Evolutionary conservation across 2,797 vertebrate genomes (phyloP).

Genomic region (Acrossocheilus wenchowensis): DNA sequence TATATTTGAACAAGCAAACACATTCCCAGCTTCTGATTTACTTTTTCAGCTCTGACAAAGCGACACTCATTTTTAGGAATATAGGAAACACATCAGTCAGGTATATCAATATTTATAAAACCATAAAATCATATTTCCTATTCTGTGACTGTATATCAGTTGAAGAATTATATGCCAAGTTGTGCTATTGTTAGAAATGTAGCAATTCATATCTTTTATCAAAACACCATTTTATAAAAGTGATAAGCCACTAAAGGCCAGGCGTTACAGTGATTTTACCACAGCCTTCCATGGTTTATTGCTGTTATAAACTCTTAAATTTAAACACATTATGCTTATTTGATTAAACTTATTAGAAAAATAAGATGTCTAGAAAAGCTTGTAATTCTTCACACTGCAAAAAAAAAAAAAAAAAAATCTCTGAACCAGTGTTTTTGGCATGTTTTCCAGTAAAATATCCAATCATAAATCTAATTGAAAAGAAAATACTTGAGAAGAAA

Average conservation of each 20-base stretch:
- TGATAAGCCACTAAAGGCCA: background rate
- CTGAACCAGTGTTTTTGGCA: background rate
- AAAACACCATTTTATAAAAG: background rate
- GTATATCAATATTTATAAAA: background rate
- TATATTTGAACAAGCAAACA: constrained; percentile 45
- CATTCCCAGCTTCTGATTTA: constrained; percentile 22
- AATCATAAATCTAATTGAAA: background rate
- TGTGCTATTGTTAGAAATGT: background rate
- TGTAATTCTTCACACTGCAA: background rate
- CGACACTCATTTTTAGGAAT: constrained; percentile 10
- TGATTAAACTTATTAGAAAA: background rate
- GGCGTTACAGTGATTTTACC: background rate
- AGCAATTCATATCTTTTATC: background rate
- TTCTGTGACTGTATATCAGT: background rate
- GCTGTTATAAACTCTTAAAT: background rate
- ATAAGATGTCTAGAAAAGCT: background rate
- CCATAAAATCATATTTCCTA: background rate
- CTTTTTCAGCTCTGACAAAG: constrained; percentile 16
- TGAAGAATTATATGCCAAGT: background rate
- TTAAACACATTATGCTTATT: background rate
- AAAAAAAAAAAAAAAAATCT: background rate
- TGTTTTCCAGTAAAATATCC: constrained; percentile 6
- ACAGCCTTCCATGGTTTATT: background rate
- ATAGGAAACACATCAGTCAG: background rate
- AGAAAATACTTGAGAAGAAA: background rate